Evolutionary conservation across 1,140 invertebrate species (phyloP).

Genomic region (Oryctes rhinoceros): DNA sequence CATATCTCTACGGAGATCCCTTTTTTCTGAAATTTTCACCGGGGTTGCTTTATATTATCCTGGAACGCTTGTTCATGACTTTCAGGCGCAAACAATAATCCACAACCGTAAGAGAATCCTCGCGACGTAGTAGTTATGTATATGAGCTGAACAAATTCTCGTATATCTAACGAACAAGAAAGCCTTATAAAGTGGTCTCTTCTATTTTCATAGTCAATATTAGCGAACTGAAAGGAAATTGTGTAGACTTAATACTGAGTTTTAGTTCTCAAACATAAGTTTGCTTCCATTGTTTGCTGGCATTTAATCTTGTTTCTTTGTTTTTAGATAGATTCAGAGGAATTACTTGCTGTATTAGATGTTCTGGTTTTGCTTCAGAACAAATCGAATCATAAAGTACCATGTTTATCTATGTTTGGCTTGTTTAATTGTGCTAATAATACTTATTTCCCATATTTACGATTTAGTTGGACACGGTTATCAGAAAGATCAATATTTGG

Average conservation of each 20-base stretch:
- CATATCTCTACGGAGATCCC: too few species aligned
- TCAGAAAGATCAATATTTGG: too few species aligned
- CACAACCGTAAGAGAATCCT: not conserved
- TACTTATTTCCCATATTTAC: too few species aligned
- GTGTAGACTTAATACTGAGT: not conserved
- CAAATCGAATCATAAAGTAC: not conserved
- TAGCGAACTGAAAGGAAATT: slow-evolving; percentile 18
- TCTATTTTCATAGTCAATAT: slow-evolving; percentile 14
- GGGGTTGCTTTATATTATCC: too few species aligned
- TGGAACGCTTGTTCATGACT: too few species aligned
- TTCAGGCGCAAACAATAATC: not conserved
- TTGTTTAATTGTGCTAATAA: too few species aligned
- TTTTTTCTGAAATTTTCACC: too few species aligned
- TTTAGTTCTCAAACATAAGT: not conserved
- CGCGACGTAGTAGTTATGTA: not conserved
- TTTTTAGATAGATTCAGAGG: not conserved
- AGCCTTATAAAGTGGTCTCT: not conserved
- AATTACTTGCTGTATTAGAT: not conserved
- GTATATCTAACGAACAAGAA: not conserved
- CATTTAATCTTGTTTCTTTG: slow-evolving; percentile 5
- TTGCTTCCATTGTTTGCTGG: not conserved
- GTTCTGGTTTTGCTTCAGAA: not conserved
- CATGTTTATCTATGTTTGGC: too few species aligned
- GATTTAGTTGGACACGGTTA: too few species aligned
- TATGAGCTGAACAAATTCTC: not conserved